Conservation (phyloP, 1,140 invertebrate species). For the Trichomalopsis sarcophagae region DNA sequence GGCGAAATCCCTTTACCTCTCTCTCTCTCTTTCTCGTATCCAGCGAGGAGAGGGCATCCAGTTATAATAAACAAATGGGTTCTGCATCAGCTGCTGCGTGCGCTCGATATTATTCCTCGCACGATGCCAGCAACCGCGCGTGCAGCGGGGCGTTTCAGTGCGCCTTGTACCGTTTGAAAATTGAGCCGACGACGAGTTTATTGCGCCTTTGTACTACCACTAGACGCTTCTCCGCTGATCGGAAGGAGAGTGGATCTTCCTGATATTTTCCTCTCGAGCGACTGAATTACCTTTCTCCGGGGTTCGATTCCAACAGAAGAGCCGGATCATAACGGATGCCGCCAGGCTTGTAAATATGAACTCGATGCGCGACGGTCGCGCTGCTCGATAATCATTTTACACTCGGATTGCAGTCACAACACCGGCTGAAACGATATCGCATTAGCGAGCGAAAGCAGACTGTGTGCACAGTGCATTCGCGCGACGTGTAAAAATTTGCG, state of each 20-base stretch:
- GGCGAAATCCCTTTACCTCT: too few relatives aligned
- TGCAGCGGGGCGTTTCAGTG: slow-evolving; percentile 25
- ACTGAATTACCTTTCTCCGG: too few relatives aligned
- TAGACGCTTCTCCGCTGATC: slow-evolving; percentile 9
- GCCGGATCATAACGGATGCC: too few relatives aligned
- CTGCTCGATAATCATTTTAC: too few relatives aligned
- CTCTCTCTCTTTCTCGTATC: too few relatives aligned
- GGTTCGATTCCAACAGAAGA: too few relatives aligned
- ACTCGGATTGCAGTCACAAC: not conserved
- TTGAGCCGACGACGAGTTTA: slow-evolving; percentile 25
- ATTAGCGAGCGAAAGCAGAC: too few relatives aligned
- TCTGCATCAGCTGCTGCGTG: not conserved
- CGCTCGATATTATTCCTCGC: slow-evolving; percentile 16
- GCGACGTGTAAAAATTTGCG: not conserved
- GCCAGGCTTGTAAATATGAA: too few relatives aligned
- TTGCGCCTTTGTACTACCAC: not conserved
- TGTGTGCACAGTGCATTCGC: too few relatives aligned
- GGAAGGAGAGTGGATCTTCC: not conserved
- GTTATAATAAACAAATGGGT: slow-evolving; percentile 41
- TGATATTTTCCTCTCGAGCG: not conserved
- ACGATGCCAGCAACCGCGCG: not conserved
- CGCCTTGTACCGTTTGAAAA: slow-evolving; percentile 37
- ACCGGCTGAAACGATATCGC: too few relatives aligned
- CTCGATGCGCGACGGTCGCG: too few relatives aligned
- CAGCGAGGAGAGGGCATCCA: not conserved